Evolutionary conservation across 92 coral and sea anemone genomes (phyloP).

Genomic region (Umimayanthus kanabou): DNA sequence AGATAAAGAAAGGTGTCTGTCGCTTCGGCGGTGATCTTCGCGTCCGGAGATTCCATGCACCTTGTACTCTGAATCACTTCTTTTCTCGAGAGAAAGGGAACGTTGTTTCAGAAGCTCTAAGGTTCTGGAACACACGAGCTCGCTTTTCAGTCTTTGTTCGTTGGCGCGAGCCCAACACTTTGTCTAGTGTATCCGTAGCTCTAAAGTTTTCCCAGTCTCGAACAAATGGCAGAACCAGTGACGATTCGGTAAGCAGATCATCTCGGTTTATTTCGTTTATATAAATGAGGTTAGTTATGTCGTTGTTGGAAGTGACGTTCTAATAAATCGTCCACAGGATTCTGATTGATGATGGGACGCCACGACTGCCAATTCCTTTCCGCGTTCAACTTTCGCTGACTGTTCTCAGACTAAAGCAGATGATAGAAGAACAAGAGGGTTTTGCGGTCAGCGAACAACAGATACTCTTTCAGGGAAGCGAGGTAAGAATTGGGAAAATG

Average conservation of each 20-base stretch:
- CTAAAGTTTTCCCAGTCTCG: slow-evolving; percentile 1
- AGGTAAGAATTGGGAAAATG: slow-evolving; percentile 54
- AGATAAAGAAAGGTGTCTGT: slow-evolving; percentile 16
- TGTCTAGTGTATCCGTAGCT: background rate
- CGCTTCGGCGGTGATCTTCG: slow-evolving; percentile 35
- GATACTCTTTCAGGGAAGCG: slow-evolving; percentile 84
- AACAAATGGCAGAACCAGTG: slow-evolving; percentile 77
- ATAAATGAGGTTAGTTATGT: slow-evolving; percentile 48
- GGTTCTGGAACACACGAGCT: slow-evolving; percentile 13
- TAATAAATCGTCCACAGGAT: slow-evolving; percentile 62
- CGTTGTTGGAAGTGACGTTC: slow-evolving; percentile 21
- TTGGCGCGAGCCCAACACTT: slow-evolving; percentile 17
- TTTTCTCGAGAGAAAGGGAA: background rate
- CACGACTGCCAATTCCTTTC: slow-evolving; percentile 89
- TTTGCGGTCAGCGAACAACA: slow-evolving; percentile 93
- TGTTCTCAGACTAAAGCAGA: slow-evolving; percentile 88
- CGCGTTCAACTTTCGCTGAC: slow-evolving; percentile 89
- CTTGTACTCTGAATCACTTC: background rate
- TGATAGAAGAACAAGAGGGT: slow-evolving; percentile 98
- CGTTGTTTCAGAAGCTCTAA: background rate
- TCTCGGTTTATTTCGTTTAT: background rate
- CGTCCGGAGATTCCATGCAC: background rate
- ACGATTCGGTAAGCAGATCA: slow-evolving; percentile 79
- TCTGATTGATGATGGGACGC: slow-evolving; percentile 98
- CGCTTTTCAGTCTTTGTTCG: slow-evolving; percentile 11